These are phyloP conservation scores for Pammene aurita DNA, from an alignment of 2,888 invertebrate genomes.

Conservation along the genomic window DNA sequence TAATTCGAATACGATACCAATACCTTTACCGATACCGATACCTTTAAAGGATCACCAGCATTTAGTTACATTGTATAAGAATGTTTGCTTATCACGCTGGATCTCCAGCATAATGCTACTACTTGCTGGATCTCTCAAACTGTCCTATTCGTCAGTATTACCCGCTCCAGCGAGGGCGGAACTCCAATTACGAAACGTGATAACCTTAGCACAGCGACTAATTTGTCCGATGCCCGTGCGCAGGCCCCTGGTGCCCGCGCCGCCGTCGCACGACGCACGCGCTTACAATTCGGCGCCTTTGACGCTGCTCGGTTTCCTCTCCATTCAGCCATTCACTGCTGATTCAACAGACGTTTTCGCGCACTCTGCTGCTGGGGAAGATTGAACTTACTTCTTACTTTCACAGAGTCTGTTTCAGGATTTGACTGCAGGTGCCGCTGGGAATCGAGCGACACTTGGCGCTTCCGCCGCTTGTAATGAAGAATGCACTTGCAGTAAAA, in stretches of 20 bases:
- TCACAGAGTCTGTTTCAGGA: background rate
- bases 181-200: conserved; percentile 26
- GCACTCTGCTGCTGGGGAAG: background rate
- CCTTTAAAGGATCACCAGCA: no score
- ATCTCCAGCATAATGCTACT: background rate
- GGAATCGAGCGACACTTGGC: conserved; percentile 19
- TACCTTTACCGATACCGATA: no score
- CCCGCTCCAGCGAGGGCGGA: conserved; percentile 1
- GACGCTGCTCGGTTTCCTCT: conserved; percentile 21
- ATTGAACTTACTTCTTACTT: background rate
- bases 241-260: background rate
- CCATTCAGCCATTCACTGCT: conserved; percentile 12
- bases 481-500: conserved; percentile 1
- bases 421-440: no score
- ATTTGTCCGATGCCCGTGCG: conserved; percentile 7
- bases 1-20: no score
- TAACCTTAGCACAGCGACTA: conserved; percentile 24
- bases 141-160: background rate
- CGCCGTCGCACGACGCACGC: background rate
- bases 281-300: conserved; percentile 28
- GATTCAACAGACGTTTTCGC: conserved; percentile 1
- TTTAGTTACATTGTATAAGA: no score
- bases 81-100: no score
- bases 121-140: background rate
- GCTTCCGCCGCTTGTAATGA: conserved; percentile 26